A percentile compares a stretch with the other conserved stretches of the same genome.
Conservation (phyloP, 2,113 vertebrate species). For the Noctilio leporinus region DNA sequence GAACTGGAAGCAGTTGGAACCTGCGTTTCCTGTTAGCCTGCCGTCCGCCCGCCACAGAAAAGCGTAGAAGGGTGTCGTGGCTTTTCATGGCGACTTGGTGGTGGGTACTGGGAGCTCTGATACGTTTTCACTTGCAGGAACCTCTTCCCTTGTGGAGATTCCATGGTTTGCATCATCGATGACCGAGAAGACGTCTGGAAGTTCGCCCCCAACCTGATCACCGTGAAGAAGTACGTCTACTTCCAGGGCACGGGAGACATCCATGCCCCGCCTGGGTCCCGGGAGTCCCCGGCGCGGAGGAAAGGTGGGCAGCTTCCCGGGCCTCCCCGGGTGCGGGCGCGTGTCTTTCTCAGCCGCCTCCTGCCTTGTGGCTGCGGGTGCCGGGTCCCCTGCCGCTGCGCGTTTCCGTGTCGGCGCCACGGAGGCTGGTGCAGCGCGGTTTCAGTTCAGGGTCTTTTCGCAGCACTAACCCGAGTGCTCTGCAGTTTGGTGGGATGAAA, state of each 20-base stretch:
- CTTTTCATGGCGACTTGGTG: too few species aligned
- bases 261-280: slow-evolving; percentile 90
- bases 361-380: too few species aligned
- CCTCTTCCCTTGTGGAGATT: slow-evolving; percentile 96
- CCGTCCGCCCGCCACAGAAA: rapidly evolving
- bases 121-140: slow-evolving; percentile 82
- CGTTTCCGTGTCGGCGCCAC: too few species aligned
- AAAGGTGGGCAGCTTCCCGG: slow-evolving; percentile 80
- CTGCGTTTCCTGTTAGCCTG: too few species aligned
- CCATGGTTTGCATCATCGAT: slow-evolving; percentile 99
- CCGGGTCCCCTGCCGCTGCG: too few species aligned
- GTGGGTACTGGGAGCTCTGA: background rate
- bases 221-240: slow-evolving; percentile 98
- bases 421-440: too few species aligned
- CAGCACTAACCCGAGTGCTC: background rate
- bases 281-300: slow-evolving; percentile 84
- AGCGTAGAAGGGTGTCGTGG: background rate
- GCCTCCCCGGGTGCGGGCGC: too few species aligned
- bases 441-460: background rate
- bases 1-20: too few species aligned
- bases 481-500: rapidly evolving
- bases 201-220: slow-evolving; percentile 97
- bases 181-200: slow-evolving; percentile 99
- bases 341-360: rapidly evolving
- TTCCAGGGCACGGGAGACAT: slow-evolving; percentile 97